Percentiles rank a stretch among this genome's conserved stretches.
Conservation (phyloP, 2,113 vertebrate species). For the Trichechus manatus region DNA sequence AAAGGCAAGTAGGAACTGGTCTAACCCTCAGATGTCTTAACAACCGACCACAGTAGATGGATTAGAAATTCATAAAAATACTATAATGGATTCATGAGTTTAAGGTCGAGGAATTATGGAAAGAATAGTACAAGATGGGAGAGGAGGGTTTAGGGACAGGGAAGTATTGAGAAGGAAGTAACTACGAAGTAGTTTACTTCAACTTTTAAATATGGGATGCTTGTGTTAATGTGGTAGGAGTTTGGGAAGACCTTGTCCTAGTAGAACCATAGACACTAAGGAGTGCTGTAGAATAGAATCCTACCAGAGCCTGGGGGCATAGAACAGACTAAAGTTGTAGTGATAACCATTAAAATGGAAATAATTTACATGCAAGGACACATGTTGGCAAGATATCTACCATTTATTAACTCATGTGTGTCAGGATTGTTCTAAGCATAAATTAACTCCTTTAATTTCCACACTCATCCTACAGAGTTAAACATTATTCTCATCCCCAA, state of each 20-base stretch:
- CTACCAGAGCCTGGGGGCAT: neutral
- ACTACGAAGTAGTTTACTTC: neutral
- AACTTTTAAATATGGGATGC: neutral
- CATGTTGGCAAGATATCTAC: neutral
- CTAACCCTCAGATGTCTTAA: neutral
- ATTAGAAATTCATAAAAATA: neutral
- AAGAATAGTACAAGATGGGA: rapidly evolving
- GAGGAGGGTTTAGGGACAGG: neutral
- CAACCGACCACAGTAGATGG: neutral
- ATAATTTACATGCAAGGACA: neutral
- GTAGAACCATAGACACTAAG: rapidly evolving
- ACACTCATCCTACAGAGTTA: neutral
- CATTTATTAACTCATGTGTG: neutral
- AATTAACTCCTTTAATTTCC: neutral
- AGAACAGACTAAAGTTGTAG: neutral
- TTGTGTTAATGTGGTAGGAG: neutral
- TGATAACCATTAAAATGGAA: neutral
- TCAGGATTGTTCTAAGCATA: neutral
- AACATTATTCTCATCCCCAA: neutral
- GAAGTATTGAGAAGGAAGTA: neutral
- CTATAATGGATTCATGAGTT: neutral
- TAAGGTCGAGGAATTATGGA: neutral
- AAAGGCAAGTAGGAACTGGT: neutral
- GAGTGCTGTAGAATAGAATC: neutral
- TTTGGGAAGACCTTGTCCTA: neutral